Evolutionary conservation across 2,888 invertebrate species (phyloP), one percentile per base, ranked within the genome.

Genomic region (Polia nebulosa): DNA sequence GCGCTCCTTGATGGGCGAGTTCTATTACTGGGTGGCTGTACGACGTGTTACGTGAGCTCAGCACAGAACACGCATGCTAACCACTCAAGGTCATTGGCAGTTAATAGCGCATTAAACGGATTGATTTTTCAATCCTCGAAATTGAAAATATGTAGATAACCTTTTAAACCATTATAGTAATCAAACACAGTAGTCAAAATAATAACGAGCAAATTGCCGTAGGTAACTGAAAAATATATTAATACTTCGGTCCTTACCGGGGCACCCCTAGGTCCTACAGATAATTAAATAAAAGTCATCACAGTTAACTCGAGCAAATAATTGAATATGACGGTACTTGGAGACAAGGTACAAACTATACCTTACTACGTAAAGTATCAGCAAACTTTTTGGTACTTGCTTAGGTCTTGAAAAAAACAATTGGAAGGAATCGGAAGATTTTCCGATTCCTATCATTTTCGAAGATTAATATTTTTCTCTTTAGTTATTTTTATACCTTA

Each of bases 241-340:
- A 29, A 11, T 15, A 29, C 25, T 55, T 39, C 6, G 45, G 22
- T 52, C 27, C 29, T n/a, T n/a, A 66, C 44, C n/a, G n/a, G n/a
- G n/a, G 15, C 17, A 47, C 27, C 22, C 49, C 15, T 51, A 17
- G 29, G 27, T 20, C 17, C 25, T 25, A 29, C 22, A 44, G n/a
- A 56, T 70, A 55, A 63, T 56, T 63, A 55, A 71, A 44, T 71
- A 0, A 49, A 62, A 55, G 55, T 62, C 41, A 49, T 49, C 55
- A 27, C 61, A 41, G 47, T 34, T 41, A 41, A 70, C 15, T 62
- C 52, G 25, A 39, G 51, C 36, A 44, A 29, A 69, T 59, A 69
- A 69, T 69, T 17, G 36, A 39, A 15, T 41, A 15, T 4, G 13
- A 22, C 41, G 7, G 36, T 45, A 68, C 5, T 49, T 57, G 4